phyloP scores from a whole-genome alignment of 2,113 vertebrate species.

The Galemys pyrenaicus region DNA sequence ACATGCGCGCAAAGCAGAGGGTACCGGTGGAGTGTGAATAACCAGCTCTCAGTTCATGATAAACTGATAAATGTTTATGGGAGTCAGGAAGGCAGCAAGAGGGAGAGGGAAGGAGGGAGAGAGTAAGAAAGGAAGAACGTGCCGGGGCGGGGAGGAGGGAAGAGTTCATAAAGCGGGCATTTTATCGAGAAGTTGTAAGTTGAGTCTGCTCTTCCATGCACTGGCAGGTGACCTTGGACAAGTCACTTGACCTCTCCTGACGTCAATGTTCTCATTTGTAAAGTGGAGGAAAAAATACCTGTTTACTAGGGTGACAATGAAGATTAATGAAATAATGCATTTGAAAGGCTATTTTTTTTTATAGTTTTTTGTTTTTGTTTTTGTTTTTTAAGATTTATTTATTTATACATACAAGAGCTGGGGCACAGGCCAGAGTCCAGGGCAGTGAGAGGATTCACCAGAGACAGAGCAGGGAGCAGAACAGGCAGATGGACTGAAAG shows the following conservation, averaged over 20 bases:
- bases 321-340: background rate
- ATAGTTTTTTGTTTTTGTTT: too few species aligned
- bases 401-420: too few species aligned
- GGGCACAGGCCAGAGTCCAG: too few species aligned
- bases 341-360: background rate
- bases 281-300: background rate
- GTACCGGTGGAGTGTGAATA: background rate
- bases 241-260: background rate
- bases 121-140: background rate
- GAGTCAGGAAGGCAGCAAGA: background rate
- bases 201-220: background rate
- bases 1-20: background rate
- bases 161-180: background rate
- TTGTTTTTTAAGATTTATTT: too few species aligned
- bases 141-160: background rate
- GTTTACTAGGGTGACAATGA: background rate
- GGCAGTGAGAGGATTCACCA: too few species aligned
- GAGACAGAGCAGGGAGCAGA: too few species aligned
- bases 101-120: background rate
- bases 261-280: background rate
- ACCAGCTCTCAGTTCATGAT: background rate
- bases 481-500: too few species aligned
- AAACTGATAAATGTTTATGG: constrained; percentile 1
- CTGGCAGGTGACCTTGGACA: background rate
- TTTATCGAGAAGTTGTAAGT: background rate